Base-by-base conservation (phyloP, 1,140 invertebrate species). In the Saccostrea glomerata region DNA sequence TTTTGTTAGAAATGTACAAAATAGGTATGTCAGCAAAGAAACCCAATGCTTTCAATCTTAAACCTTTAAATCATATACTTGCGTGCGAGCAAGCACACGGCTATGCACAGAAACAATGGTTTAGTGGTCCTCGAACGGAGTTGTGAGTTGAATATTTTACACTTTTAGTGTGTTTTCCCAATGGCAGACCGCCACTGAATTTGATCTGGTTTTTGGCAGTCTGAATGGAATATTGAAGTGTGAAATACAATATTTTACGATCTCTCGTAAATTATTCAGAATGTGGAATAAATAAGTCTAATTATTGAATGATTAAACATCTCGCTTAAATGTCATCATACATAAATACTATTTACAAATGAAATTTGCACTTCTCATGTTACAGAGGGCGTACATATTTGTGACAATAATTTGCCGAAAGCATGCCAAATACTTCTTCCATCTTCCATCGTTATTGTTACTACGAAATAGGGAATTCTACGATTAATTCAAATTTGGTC, bases 11-110 rank as follows among this genome's bases (percentile, higher is more conserved):
- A 77, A 36, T 36, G 15, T 77, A 30, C 23, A 30, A 77, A 77
- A 77, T 25, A 36, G 70, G 70, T 77, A 77, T 77, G 70, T 77
- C 70, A 77, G 70, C 70, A 77, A 11, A 77, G 70, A 77, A 77
- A 77, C 25, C 70, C 11, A 25, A 77, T 77, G 70, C 70, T 36
- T 77, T 25, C 70, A 77, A 30, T 77, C 70, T 36, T 25, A 77
- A 77, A 6, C 30, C 25, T 77, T 77, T 77, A 77, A 77, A 77
- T 77, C 70, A 77, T 77, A 30, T 47, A 30, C 70, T 77, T 77
- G 70, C 70, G 70, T 77, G 70, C 25, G 25, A 77, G 25, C 70
- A 25, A 77, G 70, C 30, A 77, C 70, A 77, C 25, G 30, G 30
- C 23, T 36, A 25, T 25, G 25, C 70, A 36, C 25, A 30, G 30